These are phyloP conservation scores for Aphidius ervi DNA, from an alignment of 1,140 invertebrate genomes.

Conservation along the genomic window DNA sequence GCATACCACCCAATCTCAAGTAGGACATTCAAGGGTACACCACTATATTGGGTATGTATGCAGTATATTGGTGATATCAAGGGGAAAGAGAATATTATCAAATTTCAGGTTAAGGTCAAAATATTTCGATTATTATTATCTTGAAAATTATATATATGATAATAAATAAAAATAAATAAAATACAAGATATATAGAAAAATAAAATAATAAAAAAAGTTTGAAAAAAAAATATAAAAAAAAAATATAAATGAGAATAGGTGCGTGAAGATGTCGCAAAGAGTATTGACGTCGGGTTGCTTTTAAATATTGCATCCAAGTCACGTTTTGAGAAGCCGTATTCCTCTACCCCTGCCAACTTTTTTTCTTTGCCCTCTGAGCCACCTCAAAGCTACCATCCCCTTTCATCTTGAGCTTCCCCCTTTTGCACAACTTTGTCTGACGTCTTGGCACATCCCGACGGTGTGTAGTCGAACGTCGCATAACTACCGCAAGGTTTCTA, in stretches of 20 bases:
- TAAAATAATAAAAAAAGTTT: too few species aligned
- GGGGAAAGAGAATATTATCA: constrained; percentile 8
- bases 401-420: constrained; percentile 15
- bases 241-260: constrained; percentile 14
- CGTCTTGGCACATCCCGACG: constrained; percentile 16
- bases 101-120: constrained; percentile 37
- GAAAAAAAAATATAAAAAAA: constrained; percentile 2
- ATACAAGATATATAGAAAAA: too few species aligned
- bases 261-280: constrained; percentile 31
- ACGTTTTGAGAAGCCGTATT: constrained; percentile 41
- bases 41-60: too few species aligned
- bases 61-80: neutral
- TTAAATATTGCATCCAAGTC: constrained; percentile 47
- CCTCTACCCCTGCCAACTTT: constrained; percentile 19
- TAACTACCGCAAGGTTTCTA: constrained; percentile 44
- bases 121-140: neutral
- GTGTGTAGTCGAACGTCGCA: constrained; percentile 35
- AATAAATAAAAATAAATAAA: too few species aligned
- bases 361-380: constrained; percentile 3
- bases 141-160: too few species aligned
- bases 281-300: constrained; percentile 42
- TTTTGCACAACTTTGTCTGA: constrained; percentile 1
- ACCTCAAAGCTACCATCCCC: constrained; percentile 9
- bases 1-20: too few species aligned
- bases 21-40: too few species aligned